Evolutionary conservation across 2,888 invertebrate species (phyloP).

Genomic region (Odontomyia ornata): DNA sequence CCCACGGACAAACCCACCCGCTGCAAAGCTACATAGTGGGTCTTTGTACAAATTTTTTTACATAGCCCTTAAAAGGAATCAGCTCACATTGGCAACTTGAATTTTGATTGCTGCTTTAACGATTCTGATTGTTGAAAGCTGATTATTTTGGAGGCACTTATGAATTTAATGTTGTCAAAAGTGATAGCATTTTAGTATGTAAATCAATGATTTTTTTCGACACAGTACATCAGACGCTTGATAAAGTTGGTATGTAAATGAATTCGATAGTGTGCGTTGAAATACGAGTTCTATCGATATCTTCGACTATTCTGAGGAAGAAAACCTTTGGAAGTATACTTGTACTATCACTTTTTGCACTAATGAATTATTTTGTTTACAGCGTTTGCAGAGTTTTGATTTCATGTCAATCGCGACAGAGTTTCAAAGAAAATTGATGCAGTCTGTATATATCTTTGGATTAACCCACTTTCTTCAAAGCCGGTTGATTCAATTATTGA

Average conservation of each 20-base stretch:
- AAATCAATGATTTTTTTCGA: conserved; percentile 65
- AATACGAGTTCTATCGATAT: conserved; percentile 67
- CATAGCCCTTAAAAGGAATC: too few relatives aligned
- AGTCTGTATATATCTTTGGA: conserved; percentile 60
- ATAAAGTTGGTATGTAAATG: conserved; percentile 68
- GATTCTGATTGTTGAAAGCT: conserved; percentile 39
- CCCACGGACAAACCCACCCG: too few relatives aligned
- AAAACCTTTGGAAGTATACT: conserved; percentile 66
- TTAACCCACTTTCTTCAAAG: conserved; percentile 65
- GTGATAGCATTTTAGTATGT: conserved; percentile 64
- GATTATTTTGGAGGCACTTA: conserved; percentile 54
- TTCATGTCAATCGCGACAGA: conserved; percentile 58
- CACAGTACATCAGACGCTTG: conserved; percentile 68
- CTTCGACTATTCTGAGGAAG: conserved; percentile 62
- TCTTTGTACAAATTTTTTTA: too few relatives aligned
- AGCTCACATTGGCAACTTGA: conserved; percentile 59
- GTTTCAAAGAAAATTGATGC: conserved; percentile 59
- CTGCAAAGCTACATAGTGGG: too few relatives aligned
- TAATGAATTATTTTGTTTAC: conserved; percentile 55
- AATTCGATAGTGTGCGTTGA: conserved; percentile 67
- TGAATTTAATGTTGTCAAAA: conserved; percentile 57
- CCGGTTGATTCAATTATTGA: conserved; percentile 79
- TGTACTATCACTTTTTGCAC: conserved; percentile 60
- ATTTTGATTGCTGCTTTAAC: neutral
- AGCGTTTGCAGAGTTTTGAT: conserved; percentile 61